Conservation (phyloP, 2,113 vertebrate genomes). For the Rallus limicola region DNA sequence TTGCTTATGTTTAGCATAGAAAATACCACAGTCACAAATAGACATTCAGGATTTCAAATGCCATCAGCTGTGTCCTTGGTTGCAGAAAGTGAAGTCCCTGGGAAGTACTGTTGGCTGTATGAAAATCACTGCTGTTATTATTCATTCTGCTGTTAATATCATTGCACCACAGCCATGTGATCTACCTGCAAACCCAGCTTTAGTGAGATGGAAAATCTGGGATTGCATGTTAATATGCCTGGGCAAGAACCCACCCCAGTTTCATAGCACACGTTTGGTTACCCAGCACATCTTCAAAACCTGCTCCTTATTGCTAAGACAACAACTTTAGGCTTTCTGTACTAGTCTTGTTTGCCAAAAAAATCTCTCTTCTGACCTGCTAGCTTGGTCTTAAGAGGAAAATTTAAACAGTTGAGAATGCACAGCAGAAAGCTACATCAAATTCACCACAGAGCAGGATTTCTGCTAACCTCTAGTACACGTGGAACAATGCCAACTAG, state of each 20-base stretch:
- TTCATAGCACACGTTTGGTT: not conserved
- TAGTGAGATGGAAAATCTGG: not conserved
- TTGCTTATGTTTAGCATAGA: not conserved
- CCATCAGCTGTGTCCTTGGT: not conserved
- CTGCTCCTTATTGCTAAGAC: not conserved
- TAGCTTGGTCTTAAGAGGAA: not conserved
- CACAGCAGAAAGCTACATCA: not conserved
- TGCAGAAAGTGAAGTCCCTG: not conserved
- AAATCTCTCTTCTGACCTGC: not conserved
- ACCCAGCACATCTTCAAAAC: not conserved
- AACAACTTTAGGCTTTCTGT: not conserved
- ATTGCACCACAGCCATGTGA: not conserved
- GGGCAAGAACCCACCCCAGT: not conserved
- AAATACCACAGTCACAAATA: not conserved
- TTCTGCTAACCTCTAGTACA: conserved; percentile 71
- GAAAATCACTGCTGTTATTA: not conserved
- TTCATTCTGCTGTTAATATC: not conserved
- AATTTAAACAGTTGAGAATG: not conserved
- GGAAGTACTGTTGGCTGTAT: not conserved
- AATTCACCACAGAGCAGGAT: not conserved
- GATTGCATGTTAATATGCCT: not conserved
- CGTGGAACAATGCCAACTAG: conserved; percentile 70
- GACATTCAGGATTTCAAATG: not conserved
- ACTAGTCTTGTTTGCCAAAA: not conserved
- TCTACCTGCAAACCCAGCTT: not conserved